Conservation (phyloP, 2,113 vertebrate species). For the Nibea albiflora region DNA sequence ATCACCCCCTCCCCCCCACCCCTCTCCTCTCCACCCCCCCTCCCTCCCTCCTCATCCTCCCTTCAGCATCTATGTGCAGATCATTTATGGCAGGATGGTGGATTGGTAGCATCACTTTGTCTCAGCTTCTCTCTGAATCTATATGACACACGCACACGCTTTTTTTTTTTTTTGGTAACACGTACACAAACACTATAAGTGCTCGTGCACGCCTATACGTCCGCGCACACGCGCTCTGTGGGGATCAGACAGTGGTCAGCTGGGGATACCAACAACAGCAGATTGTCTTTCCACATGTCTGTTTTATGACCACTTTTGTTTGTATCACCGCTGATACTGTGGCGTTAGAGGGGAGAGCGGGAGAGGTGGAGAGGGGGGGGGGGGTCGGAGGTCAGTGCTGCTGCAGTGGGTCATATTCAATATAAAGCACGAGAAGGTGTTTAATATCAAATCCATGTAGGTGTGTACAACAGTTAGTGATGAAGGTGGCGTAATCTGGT, state of each 20-base stretch:
- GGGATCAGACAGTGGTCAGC: slow-evolving; percentile 41
- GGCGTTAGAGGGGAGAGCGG: background rate
- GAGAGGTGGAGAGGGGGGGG: background rate
- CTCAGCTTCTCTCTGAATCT: slow-evolving; percentile 51
- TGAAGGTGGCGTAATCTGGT: background rate
- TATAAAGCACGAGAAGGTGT: slow-evolving; percentile 19
- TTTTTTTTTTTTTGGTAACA: background rate
- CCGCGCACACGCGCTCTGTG: slow-evolving; percentile 4
- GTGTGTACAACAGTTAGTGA: background rate
- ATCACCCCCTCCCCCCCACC: background rate
- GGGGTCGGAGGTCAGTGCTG: slow-evolving; percentile 54
- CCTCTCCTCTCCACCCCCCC: too few species aligned
- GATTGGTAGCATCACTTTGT: slow-evolving; percentile 73
- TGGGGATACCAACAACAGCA: slow-evolving; percentile 40
- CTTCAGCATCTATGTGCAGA: slow-evolving; percentile 64
- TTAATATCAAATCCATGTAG: background rate
- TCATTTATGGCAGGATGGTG: slow-evolving; percentile 69
- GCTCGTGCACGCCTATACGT: background rate
- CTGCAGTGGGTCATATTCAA: slow-evolving; percentile 37
- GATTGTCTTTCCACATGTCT: slow-evolving; percentile 59
- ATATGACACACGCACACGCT: slow-evolving; percentile 24
- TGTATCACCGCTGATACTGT: slow-evolving; percentile 47
- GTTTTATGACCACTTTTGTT: slow-evolving; percentile 53
- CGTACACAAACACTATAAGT: background rate
- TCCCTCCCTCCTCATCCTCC: background rate